Percentiles rank a stretch among this genome's conserved stretches.
phyloP scores from a whole-genome alignment of 2,797 vertebrate species.

The Rhinoraja longicauda region DNA sequence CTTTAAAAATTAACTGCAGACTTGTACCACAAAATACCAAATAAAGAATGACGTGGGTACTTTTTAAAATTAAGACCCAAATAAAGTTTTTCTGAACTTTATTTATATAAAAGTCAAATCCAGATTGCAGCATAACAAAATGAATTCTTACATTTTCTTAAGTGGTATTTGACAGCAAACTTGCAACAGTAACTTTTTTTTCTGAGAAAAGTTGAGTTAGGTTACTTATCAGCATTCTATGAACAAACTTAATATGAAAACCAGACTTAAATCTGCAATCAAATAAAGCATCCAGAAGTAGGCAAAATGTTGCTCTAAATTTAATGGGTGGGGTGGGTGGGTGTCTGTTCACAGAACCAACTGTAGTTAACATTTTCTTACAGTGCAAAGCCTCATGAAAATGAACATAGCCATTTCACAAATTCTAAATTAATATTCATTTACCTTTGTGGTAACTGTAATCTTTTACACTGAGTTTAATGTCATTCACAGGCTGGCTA shows the following conservation, averaged over 20 bases:
- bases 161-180: slow-evolving; percentile 9
- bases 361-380: not conserved
- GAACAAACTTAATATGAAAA: not conserved
- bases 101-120: slow-evolving; percentile 26
- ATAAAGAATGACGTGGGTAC: not conserved
- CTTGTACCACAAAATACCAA: not conserved
- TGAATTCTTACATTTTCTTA: not conserved
- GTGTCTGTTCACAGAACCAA: not conserved
- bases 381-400: not conserved
- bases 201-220: not conserved
- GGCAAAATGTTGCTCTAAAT: not conserved
- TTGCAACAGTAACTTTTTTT: not conserved
- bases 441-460: not conserved
- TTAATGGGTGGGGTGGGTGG: not conserved
- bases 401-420: not conserved
- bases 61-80: not conserved
- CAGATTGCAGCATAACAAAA: not conserved
- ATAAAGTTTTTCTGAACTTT: slow-evolving; percentile 20
- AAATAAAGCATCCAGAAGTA: not conserved
- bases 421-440: not conserved
- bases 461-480: not conserved
- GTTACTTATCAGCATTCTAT: slow-evolving; percentile 4
- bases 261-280: not conserved
- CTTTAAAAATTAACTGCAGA: not conserved
- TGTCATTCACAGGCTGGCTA: not conserved